Conservation (phyloP, 2,113 vertebrate genomes). For the Tor tambroides region DNA sequence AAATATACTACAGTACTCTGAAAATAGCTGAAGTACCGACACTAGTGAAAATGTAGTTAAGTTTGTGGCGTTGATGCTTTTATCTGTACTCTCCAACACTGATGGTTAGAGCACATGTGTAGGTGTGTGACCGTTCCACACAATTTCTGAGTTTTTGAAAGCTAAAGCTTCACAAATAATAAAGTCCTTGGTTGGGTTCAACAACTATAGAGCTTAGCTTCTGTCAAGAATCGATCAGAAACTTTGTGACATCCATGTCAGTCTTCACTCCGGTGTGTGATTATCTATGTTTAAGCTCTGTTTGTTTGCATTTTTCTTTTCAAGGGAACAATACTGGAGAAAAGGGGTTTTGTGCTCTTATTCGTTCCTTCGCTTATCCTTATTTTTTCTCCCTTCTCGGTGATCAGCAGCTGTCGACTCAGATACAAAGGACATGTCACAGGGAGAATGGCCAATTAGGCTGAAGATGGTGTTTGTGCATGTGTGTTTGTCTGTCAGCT, state of each 20-base stretch:
- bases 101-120: constrained; percentile 16
- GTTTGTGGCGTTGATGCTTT: constrained; percentile 5
- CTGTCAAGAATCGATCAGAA: background rate
- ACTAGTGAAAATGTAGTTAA: background rate
- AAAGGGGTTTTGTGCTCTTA: constrained; percentile 11
- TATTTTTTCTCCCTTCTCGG: background rate
- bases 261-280: background rate
- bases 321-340: background rate
- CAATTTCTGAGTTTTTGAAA: background rate
- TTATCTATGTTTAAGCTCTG: background rate
- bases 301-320: background rate
- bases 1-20: background rate
- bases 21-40: background rate
- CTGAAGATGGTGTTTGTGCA: background rate
- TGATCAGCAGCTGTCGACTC: constrained; percentile 24
- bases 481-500: constrained; percentile 11
- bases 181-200: background rate
- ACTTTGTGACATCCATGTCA: background rate
- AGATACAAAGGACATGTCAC: constrained; percentile 31
- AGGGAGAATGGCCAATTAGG: constrained; percentile 29
- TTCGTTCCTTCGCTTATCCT: constrained; percentile 23
- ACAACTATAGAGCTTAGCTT: background rate
- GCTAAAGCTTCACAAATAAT: background rate
- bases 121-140: constrained; percentile 21
- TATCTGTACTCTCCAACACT: background rate